Base-by-base conservation (phyloP, 2,113 vertebrate species). In the Sprattus sprattus region DNA sequence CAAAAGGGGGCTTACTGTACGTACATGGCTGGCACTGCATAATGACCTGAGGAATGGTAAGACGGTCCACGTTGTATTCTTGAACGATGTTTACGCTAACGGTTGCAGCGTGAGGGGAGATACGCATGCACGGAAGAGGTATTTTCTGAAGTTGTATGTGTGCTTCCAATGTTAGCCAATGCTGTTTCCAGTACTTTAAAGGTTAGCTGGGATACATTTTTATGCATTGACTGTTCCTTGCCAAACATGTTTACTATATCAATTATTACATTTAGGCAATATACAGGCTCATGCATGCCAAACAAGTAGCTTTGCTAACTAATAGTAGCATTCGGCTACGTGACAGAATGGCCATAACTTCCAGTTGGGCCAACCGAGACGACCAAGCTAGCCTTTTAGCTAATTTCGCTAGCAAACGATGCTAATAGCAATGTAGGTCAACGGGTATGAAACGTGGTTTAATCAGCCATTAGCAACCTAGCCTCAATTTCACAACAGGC, bases 21-120 rank as follows among this genome's bases (percentile, higher is more conserved):
- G 15, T 32, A 78, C 71, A 78, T 32, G 15, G 32, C 71, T 16
- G 39, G 71, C 32, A 78, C 64, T 75, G 67, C 91, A 90, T 92
- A 92, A 84, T 81, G 87, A 71, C 22, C 92, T 91, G 87, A 88
- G 85, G 93, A 92, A 92, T 92, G 22, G 25, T 22, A 49, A 45
- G 16, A 13, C 45, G 13, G 57, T 28, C 39, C 83, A 16, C 45
- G 20, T 78, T 78, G 15, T 47, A 85, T 85, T 85, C 84, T 16
- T 44, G 16, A 81, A 85, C 16, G 28, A 28, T 16, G 10, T 15
- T 81, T 81, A 54, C 84, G 84, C 71, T 54, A 71, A 78, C 15
- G 28, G 71, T 13, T 78, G 67, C 67, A 75, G 11, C 32, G 71
- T 39, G 71, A 78, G 28, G 32, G 25, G 44, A 78, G 71, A 15